phyloP scores from a whole-genome alignment of 92 coral and sea anemone genomes.

The Epizoanthus scotinus region DNA sequence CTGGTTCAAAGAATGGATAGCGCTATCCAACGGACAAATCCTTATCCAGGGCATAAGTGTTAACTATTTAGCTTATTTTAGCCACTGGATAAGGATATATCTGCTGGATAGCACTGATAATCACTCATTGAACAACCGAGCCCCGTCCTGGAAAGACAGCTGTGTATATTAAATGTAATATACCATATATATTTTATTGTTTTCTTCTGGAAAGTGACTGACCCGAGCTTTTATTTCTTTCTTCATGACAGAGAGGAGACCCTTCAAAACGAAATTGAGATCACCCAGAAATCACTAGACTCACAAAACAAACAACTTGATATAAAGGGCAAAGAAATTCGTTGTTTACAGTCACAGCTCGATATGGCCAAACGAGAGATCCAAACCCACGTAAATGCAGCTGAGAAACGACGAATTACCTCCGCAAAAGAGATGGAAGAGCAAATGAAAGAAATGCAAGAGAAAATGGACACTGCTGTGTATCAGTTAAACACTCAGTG shows the following conservation, averaged over 20 bases:
- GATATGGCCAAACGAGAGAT: slow-evolving; percentile 53
- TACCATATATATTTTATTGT: neutral
- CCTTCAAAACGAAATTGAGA: slow-evolving; percentile 45
- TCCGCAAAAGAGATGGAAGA: slow-evolving; percentile 58
- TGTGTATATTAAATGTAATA: neutral
- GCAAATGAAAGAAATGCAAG: slow-evolving; percentile 26
- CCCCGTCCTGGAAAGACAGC: too few species aligned
- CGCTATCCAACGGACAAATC: too few species aligned
- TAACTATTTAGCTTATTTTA: too few species aligned
- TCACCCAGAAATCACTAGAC: slow-evolving; percentile 38
- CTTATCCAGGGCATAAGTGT: too few species aligned
- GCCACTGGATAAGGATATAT: too few species aligned
- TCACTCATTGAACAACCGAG: too few species aligned
- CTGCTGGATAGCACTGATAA: too few species aligned
- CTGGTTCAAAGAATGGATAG: too few species aligned
- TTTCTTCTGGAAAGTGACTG: neutral
- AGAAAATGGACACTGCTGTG: slow-evolving; percentile 21
- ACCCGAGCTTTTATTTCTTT: neutral
- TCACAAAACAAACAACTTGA: slow-evolving; percentile 43
- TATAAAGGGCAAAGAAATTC: slow-evolving; percentile 45
- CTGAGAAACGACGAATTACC: slow-evolving; percentile 56
- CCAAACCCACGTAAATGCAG: slow-evolving; percentile 55
- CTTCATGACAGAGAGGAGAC: slow-evolving; percentile 54
- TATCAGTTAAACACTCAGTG: neutral
- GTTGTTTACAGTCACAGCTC: slow-evolving; percentile 61